Conservation (phyloP, 1,140 invertebrate species). For the Nomia melanderi region DNA sequence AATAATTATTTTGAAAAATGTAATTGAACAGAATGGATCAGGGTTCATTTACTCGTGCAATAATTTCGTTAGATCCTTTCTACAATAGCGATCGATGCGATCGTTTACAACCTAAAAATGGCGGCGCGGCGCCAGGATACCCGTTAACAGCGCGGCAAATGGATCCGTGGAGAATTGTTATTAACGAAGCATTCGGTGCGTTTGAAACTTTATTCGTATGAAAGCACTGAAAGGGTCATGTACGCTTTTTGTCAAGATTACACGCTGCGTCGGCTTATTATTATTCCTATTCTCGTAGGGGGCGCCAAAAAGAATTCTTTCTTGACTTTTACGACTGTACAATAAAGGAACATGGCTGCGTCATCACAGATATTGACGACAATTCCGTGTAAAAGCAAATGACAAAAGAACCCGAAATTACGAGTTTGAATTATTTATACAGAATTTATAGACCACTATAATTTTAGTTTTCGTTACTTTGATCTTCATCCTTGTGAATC, state of each 20-base stretch:
- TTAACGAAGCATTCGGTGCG: slow-evolving; percentile 6
- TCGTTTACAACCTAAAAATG: not conserved
- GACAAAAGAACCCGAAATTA: not conserved
- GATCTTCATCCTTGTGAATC: no score
- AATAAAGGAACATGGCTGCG: slow-evolving; percentile 36
- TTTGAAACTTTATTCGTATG: slow-evolving; percentile 13
- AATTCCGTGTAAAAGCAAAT: not conserved
- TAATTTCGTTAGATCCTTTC: no score
- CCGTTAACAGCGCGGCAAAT: not conserved
- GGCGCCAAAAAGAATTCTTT: slow-evolving; percentile 9
- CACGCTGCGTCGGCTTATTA: not conserved
- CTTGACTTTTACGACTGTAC: slow-evolving; percentile 60
- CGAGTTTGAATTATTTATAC: not conserved
- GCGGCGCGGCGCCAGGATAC: not conserved
- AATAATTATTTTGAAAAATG: no score
- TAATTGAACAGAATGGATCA: no score
- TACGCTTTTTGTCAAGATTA: not conserved
- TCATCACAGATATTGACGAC: not conserved
- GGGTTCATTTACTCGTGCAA: no score
- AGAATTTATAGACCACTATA: not conserved
- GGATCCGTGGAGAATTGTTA: slow-evolving; percentile 4
- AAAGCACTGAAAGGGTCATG: not conserved
- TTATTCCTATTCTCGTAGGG: slow-evolving; percentile 27
- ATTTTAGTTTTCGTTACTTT: not conserved
- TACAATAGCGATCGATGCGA: no score